Evolutionary conservation across 2,888 invertebrate genomes (phyloP), one percentile per base, ranked within the genome.

Genomic region (Athalia rosae): DNA sequence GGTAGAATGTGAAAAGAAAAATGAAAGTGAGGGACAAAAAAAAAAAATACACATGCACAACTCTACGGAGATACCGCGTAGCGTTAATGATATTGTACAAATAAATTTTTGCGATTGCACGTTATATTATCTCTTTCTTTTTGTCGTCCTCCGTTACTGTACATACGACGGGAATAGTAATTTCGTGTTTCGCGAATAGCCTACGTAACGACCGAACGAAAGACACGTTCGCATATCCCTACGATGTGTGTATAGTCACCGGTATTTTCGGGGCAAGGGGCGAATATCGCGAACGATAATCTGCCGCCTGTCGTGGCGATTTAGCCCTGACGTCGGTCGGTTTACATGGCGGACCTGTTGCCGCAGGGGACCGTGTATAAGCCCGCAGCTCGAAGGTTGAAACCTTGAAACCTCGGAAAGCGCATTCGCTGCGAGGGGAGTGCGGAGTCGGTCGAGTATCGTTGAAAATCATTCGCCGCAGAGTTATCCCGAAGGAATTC

Each of bases 401-500:
- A 63, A 11, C 13, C 50, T n/a, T 63, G 45, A 64, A 53, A 53
- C 53, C 28, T 28, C 28, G 28, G 28, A 28, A 28, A 28, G 0
- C 28, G 28, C 28, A 28, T 28, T 2, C 28, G 28, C 28, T 28
- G 28, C 28, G 28, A 28, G 28, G 28, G 28, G 28, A 28, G 28
- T 28, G n/a, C n/a, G n/a, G n/a, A n/a, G n/a, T n/a, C n/a, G 45
- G 71, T 58, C 15, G n/a, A 47, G n/a, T 58, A 41, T 58, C 45
- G 41, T 58, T 58, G 81, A 80, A 82, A 81, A 84, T 82, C 43
- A 71, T 79, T 67, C 73, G 74, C 74, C 61, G 76, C 48, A 11
- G 58, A 77, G 58, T 64, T 66, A 62, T 80, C 79, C 76, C 80
- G 81, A 28, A 28, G 28, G 81, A 80, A 79, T 82, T 82, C 84